Base-by-base conservation (phyloP, 2,888 invertebrate species). In the Parnassius mnemosyne region DNA sequence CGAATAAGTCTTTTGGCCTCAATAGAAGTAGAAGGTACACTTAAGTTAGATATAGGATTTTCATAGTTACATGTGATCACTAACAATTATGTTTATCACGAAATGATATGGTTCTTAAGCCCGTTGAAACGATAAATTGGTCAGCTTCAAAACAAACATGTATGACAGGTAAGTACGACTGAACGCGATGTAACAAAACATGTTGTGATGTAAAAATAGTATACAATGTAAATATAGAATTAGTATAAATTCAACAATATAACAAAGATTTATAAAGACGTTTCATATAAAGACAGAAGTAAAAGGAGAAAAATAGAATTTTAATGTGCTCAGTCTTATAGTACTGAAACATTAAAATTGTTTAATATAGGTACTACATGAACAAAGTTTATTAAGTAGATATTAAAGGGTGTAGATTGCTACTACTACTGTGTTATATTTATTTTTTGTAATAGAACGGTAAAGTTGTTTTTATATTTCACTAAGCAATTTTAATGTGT, bases 101-200 rank as follows among this genome's bases (percentile, higher is more conserved):
- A 7, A 12, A 46, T 46, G 46, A 46, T 46, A 46, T 12, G 12
- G 12, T 12, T n/a, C 46, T 12, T 12, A 12, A 11, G 46, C 68
- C 71, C 74, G 71, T 70, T 64, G 70, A 70, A 46, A 12, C 12
- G 11, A 46, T 46, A 12, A 46, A 72, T 67, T 43, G 61, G 46
- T 58, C 64, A 60, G 65, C 63, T 12, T 3, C 12, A 46, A 46
- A 46, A 46, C 7, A 43, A 43, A 43, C 25, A 43, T 9, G 63
- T 51, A 49, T 42, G 20, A 46, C 55, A 25, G 46, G 55, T 55
- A 55, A 54, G 60, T 60, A 55, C 60, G 44, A 55, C 60, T 16
- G 60, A 16, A 55, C 55, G 76, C 20, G 47, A 42, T n/a, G 16
- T n/a, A 12, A 54, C 5, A 16, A 13, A 42, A 42, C 44, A 7